Evolutionary conservation across 1,140 invertebrate species (phyloP).

Genomic region (Steinernema feltiae): DNA sequence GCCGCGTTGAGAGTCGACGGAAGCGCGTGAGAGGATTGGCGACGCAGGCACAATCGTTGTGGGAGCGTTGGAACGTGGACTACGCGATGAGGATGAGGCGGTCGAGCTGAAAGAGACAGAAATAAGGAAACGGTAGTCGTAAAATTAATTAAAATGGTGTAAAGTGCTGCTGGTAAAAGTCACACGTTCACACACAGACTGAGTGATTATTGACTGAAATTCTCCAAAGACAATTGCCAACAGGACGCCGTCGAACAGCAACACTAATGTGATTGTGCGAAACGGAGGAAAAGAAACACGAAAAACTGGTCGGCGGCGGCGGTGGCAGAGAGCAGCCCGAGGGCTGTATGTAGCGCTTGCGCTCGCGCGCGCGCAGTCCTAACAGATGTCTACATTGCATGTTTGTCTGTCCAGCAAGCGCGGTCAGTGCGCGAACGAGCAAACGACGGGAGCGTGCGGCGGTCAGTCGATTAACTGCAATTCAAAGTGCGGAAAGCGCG

Average conservation of each 20-base stretch:
- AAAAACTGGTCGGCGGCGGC: neutral
- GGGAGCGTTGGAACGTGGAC: neutral
- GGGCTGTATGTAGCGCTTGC: neutral
- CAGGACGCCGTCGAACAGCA: neutral
- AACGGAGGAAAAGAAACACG: constrained; percentile 1
- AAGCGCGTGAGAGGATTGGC: neutral
- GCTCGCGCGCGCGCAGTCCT: too few species aligned
- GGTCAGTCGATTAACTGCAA: neutral
- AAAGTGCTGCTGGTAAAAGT: too few species aligned
- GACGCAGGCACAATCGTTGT: neutral
- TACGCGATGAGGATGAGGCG: neutral
- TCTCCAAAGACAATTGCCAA: neutral
- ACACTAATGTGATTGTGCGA: neutral
- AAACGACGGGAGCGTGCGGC: neutral
- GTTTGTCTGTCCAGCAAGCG: too few species aligned
- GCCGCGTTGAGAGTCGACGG: neutral
- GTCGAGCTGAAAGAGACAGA: neutral
- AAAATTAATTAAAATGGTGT: too few species aligned
- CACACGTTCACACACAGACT: too few species aligned
- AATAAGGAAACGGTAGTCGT: too few species aligned
- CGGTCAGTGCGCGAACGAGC: too few species aligned
- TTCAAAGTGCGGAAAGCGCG: neutral
- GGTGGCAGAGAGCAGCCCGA: neutral
- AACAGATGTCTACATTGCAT: neutral
- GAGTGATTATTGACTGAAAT: neutral